Evolutionary conservation across 2,888 invertebrate genomes (phyloP).

Genomic region (Drosophila mimetica): DNA sequence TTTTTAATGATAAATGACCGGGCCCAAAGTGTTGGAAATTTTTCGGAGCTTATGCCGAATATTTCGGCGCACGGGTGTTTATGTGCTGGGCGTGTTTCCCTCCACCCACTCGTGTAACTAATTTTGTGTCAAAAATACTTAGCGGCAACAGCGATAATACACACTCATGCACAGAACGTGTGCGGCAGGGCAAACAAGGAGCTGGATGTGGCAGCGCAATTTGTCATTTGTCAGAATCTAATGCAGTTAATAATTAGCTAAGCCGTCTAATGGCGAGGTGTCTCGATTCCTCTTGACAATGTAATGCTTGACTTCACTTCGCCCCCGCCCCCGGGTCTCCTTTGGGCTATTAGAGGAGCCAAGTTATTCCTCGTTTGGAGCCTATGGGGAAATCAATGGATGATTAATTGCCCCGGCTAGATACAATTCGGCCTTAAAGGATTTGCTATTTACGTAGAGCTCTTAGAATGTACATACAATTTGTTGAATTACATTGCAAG

Average conservation of each 20-base stretch:
- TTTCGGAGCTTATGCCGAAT: slow-evolving; percentile 70
- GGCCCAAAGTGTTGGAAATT: slow-evolving; percentile 74
- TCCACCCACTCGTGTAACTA: slow-evolving; percentile 57
- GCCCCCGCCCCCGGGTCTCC: neutral
- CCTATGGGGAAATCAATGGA: slow-evolving; percentile 48
- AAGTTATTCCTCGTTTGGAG: slow-evolving; percentile 13
- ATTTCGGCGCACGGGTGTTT: slow-evolving; percentile 65
- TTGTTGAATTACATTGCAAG: neutral
- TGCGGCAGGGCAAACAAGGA: slow-evolving; percentile 18
- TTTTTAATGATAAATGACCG: slow-evolving; percentile 78
- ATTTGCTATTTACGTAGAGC: slow-evolving; percentile 31
- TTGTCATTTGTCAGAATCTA: slow-evolving; percentile 78
- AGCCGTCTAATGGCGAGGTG: slow-evolving; percentile 47
- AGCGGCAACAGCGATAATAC: slow-evolving; percentile 30
- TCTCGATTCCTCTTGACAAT: slow-evolving; percentile 36
- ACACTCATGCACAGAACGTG: slow-evolving; percentile 9
- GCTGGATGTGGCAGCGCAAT: slow-evolving; percentile 55
- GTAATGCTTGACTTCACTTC: slow-evolving; percentile 24
- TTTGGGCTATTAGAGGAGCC: slow-evolving; percentile 24
- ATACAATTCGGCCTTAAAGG: slow-evolving; percentile 21
- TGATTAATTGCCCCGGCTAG: slow-evolving; percentile 41
- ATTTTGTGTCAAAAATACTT: slow-evolving; percentile 75
- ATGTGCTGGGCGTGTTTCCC: slow-evolving; percentile 49
- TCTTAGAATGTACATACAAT: slow-evolving; percentile 3
- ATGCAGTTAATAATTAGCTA: slow-evolving; percentile 78